Percentiles rank a stretch among this genome's conserved stretches.
Evolutionary conservation across 2,888 invertebrate genomes (phyloP).

Genomic region (Aleiodes testaceus): DNA sequence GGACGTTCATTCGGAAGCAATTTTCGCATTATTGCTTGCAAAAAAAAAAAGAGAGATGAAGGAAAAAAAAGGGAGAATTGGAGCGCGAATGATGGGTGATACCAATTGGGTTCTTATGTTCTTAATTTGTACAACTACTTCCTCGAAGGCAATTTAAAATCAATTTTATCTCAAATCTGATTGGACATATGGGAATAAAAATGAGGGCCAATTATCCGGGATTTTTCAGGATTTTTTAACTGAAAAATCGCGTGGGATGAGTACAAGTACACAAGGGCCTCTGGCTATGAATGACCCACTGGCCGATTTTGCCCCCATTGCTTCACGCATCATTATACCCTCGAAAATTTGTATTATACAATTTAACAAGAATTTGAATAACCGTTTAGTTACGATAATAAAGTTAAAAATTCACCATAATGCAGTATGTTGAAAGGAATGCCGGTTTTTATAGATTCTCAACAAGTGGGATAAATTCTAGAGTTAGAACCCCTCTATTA

Average conservation of each 20-base stretch:
- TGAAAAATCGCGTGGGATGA: constrained; percentile 36
- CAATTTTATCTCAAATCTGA: constrained; percentile 12
- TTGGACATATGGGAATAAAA: not conserved
- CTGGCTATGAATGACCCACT: constrained; percentile 64
- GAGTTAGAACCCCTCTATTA: constrained; percentile 62
- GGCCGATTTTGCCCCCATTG: constrained; percentile 45
- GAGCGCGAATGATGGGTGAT: constrained; percentile 12
- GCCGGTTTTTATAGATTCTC: constrained; percentile 58
- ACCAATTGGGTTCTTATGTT: constrained; percentile 21
- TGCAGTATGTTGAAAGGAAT: constrained; percentile 59
- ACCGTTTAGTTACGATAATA: constrained; percentile 55
- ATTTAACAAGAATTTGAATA: constrained; percentile 72
- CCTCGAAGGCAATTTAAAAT: constrained; percentile 30
- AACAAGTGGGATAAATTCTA: constrained; percentile 47
- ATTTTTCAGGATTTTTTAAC: constrained; percentile 27
- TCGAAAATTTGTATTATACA: constrained; percentile 63
- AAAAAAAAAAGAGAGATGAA: not conserved
- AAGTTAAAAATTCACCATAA: constrained; percentile 65
- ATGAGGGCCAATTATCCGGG: not conserved
- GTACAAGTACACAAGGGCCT: constrained; percentile 46
- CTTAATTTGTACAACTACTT: constrained; percentile 38
- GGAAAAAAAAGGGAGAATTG: not conserved
- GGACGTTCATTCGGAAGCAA: constrained; percentile 32
- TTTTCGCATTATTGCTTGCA: constrained; percentile 34
- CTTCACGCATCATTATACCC: constrained; percentile 53